These are phyloP conservation scores for Magallana ariakensis DNA, from an alignment of 1,140 invertebrate species.

Conservation along the genomic window DNA sequence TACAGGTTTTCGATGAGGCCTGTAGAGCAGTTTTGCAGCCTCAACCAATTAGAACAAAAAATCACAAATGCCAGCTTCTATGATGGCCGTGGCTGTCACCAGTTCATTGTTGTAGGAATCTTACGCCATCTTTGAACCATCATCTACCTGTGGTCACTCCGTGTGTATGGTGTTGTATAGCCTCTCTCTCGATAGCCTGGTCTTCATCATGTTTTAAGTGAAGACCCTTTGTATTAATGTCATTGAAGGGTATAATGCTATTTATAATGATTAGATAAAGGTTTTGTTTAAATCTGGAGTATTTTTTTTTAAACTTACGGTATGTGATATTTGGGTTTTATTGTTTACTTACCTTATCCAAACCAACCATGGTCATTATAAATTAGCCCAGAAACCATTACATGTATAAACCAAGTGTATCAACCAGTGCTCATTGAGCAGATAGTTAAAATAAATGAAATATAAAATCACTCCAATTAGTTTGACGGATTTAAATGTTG, in stretches of 20 bases:
- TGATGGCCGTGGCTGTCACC: constrained; percentile 54
- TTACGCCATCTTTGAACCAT: background rate
- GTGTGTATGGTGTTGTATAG: background rate
- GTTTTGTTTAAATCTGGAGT: background rate
- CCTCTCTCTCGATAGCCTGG: background rate
- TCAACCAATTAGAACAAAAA: constrained; percentile 72
- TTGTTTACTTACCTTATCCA: too few relatives aligned
- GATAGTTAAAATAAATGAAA: too few relatives aligned
- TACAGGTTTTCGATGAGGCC: constrained; percentile 97
- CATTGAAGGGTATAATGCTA: background rate
- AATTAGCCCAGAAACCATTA: too few relatives aligned
- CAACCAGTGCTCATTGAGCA: too few relatives aligned
- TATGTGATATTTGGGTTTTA: too few relatives aligned
- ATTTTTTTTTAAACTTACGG: background rate
- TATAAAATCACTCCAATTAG: too few relatives aligned
- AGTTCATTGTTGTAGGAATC: constrained; percentile 9
- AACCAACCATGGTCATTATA: too few relatives aligned
- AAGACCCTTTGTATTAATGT: background rate
- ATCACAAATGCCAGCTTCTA: constrained; percentile 68
- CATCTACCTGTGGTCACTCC: background rate
- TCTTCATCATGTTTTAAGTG: background rate
- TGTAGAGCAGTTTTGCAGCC: constrained; percentile 96
- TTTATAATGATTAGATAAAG: background rate
- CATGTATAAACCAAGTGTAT: too few relatives aligned
- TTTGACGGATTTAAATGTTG: too few relatives aligned